Percentiles rank a stretch among this genome's conserved stretches.
These are phyloP conservation scores for Odocoileus virginianus DNA, from an alignment of 2,113 vertebrate species.

Conservation along the genomic window DNA sequence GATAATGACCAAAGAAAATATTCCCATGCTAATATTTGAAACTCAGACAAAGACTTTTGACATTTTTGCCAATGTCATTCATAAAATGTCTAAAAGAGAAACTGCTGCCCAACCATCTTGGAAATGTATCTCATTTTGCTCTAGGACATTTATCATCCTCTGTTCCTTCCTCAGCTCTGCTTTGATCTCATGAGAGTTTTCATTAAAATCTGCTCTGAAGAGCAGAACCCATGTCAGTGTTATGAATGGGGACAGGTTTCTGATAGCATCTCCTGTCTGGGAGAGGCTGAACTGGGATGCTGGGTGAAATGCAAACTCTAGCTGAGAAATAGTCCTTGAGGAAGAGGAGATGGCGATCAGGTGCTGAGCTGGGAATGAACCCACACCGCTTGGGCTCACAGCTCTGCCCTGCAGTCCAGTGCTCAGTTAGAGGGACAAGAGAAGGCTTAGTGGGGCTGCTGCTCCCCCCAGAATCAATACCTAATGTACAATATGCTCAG, in stretches of 20 bases:
- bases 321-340: neutral
- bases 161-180: neutral
- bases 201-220: constrained; percentile 49
- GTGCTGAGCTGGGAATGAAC: neutral
- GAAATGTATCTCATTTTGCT: constrained; percentile 10
- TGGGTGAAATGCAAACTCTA: neutral
- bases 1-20: neutral
- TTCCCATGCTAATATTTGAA: neutral
- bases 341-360: neutral
- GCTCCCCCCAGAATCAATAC: neutral
- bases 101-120: neutral
- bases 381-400: neutral
- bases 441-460: neutral
- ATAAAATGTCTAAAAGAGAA: constrained; percentile 1
- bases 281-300: neutral
- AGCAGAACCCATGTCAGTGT: constrained; percentile 22
- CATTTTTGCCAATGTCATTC: neutral
- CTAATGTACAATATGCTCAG: neutral
- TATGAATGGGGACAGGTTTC: constrained; percentile 19
- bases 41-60: neutral
- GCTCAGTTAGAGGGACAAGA: neutral
- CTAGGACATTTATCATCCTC: constrained; percentile 39
- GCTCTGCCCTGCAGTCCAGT: neutral
- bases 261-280: constrained; percentile 30
- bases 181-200: constrained; percentile 52